Base-by-base conservation (phyloP, 2,888 invertebrate species). In the Diaprepes abbreviatus region DNA sequence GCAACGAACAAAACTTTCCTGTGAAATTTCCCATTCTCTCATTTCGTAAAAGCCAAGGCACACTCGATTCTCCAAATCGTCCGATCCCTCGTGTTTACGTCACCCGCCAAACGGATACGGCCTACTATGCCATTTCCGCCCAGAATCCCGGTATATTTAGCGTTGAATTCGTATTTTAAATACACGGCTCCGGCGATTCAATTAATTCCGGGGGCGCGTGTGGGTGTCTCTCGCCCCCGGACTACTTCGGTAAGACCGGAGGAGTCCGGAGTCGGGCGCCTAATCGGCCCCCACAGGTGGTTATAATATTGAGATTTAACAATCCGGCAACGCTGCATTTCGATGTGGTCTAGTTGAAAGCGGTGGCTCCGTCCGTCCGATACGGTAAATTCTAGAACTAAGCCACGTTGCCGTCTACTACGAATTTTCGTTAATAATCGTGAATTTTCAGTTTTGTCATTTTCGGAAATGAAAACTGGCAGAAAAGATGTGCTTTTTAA, bases 231-330 rank as follows among this genome's bases (percentile, higher is more conserved):
- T 38, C 54, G 55, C 60, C 66, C 65, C 65, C 60, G 54, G 57
- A 63, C 62, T 59, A 52, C 52, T 63, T 58, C 67, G 55, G 38
- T 54, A 65, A 38, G 58, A 45, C 57, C 66, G 66, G 66, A 58
- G 50, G 36, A 24, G 31, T 35, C 57, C 58, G 66, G 66, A 58
- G 58, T 16, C 69, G 43, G 54, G 69, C 57, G 68, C 54, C 68
- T 62, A 36, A 54, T 43, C 40, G 68, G 28, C 55, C 70, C 66
- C 70, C 70, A 70, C 70, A 70, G 70, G 70, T 70, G 70, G 70
- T 70, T 70, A 59, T 40, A 55, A 40, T 28, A 59, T 21, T 33
- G 16, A 28, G 45, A 45, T 16, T 12, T 17, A 38, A 28, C 21
- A 17, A 36, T 33, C 12, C 14, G 70, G 64, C 65, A 65, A 65